phyloP scores from a whole-genome alignment of 2,888 invertebrate genomes.

The Catocala sponsa region DNA sequence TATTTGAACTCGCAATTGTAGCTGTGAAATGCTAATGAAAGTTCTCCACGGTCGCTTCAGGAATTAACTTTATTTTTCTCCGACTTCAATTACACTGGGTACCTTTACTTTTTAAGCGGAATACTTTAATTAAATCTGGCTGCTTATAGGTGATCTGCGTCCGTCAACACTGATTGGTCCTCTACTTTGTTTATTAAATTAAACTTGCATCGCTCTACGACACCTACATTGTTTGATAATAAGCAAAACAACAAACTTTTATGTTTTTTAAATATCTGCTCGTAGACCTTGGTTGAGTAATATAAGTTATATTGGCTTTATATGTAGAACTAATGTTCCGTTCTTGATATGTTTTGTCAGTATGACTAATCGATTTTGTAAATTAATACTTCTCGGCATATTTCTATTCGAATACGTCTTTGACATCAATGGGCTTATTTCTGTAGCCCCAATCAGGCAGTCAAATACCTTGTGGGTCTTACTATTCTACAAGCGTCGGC shows the following conservation, averaged over 20 bases:
- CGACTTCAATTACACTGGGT: conserved; percentile 73
- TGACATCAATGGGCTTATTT: conserved; percentile 39
- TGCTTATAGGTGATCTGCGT: conserved; percentile 63
- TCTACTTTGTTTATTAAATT: conserved; percentile 53
- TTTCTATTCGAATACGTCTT: conserved; percentile 20
- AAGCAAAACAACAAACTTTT: neutral
- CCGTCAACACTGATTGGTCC: conserved; percentile 47
- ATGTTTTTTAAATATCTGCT: too few species aligned
- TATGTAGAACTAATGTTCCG: neutral
- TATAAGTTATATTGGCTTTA: neutral
- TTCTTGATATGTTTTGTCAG: conserved; percentile 2
- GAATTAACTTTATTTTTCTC: conserved; percentile 79
- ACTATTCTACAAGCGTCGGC: conserved; percentile 50
- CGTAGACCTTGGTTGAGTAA: neutral
- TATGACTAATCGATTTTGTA: conserved; percentile 4
- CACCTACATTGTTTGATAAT: too few species aligned
- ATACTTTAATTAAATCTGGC: conserved; percentile 79
- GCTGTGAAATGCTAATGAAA: conserved; percentile 83
- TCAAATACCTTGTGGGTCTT: conserved; percentile 19
- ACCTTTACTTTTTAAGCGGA: conserved; percentile 74
- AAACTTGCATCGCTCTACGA: conserved; percentile 35
- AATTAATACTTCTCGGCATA: conserved; percentile 17
- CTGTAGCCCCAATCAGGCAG: conserved; percentile 17
- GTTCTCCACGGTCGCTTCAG: conserved; percentile 72
- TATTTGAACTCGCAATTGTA: conserved; percentile 86